Conservation (phyloP, 1,140 invertebrate species). For the Drosophila pseudoananassae region DNA sequence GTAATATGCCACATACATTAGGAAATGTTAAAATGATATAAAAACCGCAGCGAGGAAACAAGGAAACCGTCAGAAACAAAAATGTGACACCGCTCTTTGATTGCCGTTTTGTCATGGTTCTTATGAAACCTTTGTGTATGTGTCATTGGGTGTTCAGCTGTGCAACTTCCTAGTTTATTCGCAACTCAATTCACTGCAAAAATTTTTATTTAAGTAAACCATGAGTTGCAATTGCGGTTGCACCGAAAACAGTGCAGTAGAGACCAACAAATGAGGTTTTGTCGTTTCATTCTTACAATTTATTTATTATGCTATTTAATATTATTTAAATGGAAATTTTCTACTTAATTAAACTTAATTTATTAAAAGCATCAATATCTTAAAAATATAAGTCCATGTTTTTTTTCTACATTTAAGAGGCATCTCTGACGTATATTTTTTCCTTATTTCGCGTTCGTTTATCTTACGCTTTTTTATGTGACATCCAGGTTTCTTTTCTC, state of each 20-base stretch:
- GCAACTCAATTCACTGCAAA: constrained; percentile 75
- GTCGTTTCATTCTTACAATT: too few relatives aligned
- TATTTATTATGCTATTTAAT: too few relatives aligned
- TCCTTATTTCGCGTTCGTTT: constrained; percentile 24
- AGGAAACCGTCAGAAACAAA: constrained; percentile 70
- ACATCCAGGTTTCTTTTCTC: constrained; percentile 30
- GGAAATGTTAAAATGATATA: constrained; percentile 79
- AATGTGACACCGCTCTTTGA: constrained; percentile 77
- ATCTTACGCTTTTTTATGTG: constrained; percentile 43
- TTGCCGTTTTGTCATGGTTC: constrained; percentile 47
- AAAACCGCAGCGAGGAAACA: constrained; percentile 54
- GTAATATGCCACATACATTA: constrained; percentile 73
- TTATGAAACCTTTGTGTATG: constrained; percentile 3
- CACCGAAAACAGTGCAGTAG: constrained; percentile 33
- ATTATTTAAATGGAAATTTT: too few relatives aligned
- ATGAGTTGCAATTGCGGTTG: constrained; percentile 62
- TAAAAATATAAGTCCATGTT: too few relatives aligned
- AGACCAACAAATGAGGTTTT: neutral
- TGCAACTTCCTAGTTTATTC: constrained; percentile 74
- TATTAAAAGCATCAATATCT: too few relatives aligned
- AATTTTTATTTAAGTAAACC: constrained; percentile 74
- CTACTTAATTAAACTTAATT: too few relatives aligned
- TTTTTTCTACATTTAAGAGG: neutral
- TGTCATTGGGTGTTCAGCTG: constrained; percentile 67
- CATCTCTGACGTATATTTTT: constrained; percentile 16